These are phyloP conservation scores for Eugnorisma glareosa DNA, from an alignment of 2,888 invertebrate genomes.

Conservation along the genomic window DNA sequence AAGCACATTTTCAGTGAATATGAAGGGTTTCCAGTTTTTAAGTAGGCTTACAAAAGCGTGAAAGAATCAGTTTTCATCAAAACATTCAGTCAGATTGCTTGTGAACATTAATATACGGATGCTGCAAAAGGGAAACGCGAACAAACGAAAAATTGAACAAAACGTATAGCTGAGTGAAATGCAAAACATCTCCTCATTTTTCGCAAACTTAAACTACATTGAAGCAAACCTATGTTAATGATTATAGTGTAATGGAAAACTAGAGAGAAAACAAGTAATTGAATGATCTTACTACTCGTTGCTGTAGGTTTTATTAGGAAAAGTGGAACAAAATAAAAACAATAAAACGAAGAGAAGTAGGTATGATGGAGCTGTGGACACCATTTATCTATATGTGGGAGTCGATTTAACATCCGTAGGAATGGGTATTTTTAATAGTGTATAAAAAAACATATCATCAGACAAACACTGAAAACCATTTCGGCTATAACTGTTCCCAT, in stretches of 20 bases:
- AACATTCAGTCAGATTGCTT: constrained; percentile 10
- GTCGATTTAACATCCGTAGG: neutral
- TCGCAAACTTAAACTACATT: too few species aligned
- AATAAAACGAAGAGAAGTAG: constrained; percentile 8
- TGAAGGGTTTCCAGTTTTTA: too few species aligned
- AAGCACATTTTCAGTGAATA: neutral
- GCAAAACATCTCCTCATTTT: constrained; percentile 15
- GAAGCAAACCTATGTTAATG: too few species aligned
- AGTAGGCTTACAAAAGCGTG: neutral
- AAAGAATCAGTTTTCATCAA: neutral
- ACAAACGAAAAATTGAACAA: constrained; percentile 24
- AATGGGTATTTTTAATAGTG: too few species aligned
- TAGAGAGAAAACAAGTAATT: constrained; percentile 32
- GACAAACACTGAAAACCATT: neutral
- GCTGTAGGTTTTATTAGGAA: constrained; percentile 32
- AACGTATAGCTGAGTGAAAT: constrained; percentile 2
- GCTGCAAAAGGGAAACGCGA: constrained; percentile 12
- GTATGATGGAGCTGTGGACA: neutral
- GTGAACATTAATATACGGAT: constrained; percentile 29
- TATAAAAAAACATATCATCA: too few species aligned
- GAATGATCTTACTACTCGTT: constrained; percentile 30
- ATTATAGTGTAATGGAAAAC: constrained; percentile 10
- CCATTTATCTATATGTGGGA: neutral
- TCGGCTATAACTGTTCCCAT: neutral
- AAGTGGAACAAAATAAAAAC: constrained; percentile 29